A percentile compares a stretch with the other conserved stretches of the same genome.
Evolutionary conservation across 2,113 vertebrate genomes (phyloP).

Genomic region (Zosterops borbonicus): DNA sequence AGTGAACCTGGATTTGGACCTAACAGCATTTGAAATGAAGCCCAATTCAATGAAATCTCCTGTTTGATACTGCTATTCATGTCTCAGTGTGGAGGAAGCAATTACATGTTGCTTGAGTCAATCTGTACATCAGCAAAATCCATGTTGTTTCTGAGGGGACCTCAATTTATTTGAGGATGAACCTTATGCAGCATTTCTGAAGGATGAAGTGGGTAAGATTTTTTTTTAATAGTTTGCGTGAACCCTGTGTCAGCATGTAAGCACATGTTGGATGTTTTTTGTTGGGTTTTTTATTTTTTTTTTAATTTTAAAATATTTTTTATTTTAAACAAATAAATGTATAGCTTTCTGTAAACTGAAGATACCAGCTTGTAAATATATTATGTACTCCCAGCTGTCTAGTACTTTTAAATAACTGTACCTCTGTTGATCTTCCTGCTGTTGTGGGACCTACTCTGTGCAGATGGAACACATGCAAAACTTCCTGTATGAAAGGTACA

Average conservation of each 20-base stretch:
- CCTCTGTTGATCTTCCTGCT: not conserved
- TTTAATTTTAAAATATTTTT: not conserved
- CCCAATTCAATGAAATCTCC: not conserved
- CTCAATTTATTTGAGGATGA: not conserved
- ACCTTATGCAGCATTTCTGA: conserved; percentile 12
- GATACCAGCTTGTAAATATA: not conserved
- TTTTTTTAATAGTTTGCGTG: not conserved
- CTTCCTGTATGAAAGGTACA: not conserved
- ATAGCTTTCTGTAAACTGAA: conserved; percentile 18
- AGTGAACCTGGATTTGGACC: conserved; percentile 16
- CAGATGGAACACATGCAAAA: not conserved
- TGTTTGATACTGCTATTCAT: not conserved
- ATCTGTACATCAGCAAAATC: not conserved
- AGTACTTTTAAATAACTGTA: not conserved
- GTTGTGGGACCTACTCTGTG: not conserved
- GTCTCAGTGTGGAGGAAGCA: not conserved
- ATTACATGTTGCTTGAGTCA: not conserved
- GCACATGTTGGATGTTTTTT: not conserved
- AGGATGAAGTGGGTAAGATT: not conserved
- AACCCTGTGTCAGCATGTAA: conserved; percentile 14
- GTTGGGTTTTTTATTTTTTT: too few species aligned
- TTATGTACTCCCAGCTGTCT: not conserved
- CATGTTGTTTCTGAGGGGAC: not conserved
- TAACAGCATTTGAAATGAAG: not conserved
- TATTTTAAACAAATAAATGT: not conserved